Percentiles rank a stretch among this genome's conserved stretches.
Evolutionary conservation across 2,888 invertebrate genomes (phyloP).

Genomic region (Leptopilina myrica): DNA sequence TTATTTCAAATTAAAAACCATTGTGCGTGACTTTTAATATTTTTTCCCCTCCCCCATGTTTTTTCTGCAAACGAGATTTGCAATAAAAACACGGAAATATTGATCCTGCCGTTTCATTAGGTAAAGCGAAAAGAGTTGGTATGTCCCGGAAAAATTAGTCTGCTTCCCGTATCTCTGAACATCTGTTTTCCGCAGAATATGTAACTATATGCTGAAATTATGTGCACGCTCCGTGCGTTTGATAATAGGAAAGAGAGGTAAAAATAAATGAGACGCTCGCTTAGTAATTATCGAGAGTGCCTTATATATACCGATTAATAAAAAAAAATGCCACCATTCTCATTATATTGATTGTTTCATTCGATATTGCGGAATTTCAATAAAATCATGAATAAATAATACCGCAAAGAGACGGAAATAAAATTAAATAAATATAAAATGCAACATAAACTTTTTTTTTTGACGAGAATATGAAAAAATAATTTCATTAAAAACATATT

Average conservation of each 20-base stretch:
- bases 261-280: conserved; percentile 37
- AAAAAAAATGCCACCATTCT: conserved; percentile 30
- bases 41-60: not conserved
- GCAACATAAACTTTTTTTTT: too few species aligned
- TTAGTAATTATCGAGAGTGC: conserved; percentile 37
- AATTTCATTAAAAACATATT: too few species aligned
- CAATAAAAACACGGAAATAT: conserved; percentile 32
- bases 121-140: conserved; percentile 35
- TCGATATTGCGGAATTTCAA: not conserved
- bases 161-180: conserved; percentile 30
- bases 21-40: not conserved
- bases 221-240: conserved; percentile 28
- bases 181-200: conserved; percentile 37
- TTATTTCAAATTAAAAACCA: conserved; percentile 10
- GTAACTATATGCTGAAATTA: conserved; percentile 33
- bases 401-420: too few species aligned
- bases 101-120: conserved; percentile 37
- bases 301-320: conserved; percentile 25
- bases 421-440: too few species aligned
- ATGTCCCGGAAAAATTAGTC: conserved; percentile 39
- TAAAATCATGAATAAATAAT: not conserved
- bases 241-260: conserved; percentile 32
- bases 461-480: too few species aligned
- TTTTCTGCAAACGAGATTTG: conserved; percentile 20
- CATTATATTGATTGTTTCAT: not conserved